A percentile compares a stretch with the other conserved stretches of the same genome.
phyloP scores from a whole-genome alignment of 1,140 invertebrate species.

The Leptinotarsa undecemlineata region DNA sequence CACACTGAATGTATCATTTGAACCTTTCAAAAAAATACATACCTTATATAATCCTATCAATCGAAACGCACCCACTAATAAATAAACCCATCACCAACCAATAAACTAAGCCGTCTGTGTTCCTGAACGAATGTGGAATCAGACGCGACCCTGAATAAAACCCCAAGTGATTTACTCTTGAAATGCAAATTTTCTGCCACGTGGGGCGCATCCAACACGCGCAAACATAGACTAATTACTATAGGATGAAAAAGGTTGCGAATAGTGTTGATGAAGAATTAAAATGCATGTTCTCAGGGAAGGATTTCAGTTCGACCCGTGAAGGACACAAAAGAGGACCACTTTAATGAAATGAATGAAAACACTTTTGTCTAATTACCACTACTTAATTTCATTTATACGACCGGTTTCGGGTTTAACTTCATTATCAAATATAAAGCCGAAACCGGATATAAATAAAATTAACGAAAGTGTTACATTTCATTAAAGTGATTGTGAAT shows the following conservation, averaged over 20 bases:
- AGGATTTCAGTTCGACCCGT: not conserved
- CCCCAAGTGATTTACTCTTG: not conserved
- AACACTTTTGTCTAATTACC: too few relatives aligned
- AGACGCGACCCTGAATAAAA: constrained; percentile 6
- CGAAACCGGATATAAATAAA: too few relatives aligned
- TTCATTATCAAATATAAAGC: too few relatives aligned
- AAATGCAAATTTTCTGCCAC: not conserved
- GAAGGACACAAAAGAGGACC: not conserved
- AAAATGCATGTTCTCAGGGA: not conserved
- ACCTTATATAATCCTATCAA: not conserved
- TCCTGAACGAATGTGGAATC: not conserved
- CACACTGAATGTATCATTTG: not conserved
- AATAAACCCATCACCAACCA: not conserved
- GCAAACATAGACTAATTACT: constrained; percentile 7
- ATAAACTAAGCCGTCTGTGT: not conserved
- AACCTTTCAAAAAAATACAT: not conserved
- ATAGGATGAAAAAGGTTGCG: not conserved
- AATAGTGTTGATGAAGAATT: not conserved
- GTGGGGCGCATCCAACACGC: constrained; percentile 16
- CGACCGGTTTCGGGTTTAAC: too few relatives aligned
- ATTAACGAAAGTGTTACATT: too few relatives aligned
- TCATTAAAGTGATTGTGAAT: too few relatives aligned
- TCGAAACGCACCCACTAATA: not conserved
- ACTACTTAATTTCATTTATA: too few relatives aligned
- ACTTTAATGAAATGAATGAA: too few relatives aligned